A percentile compares a stretch with the other conserved stretches of the same genome.
Evolutionary conservation across 2,888 invertebrate species (phyloP).

Genomic region (Caenorhabditis plicata): DNA sequence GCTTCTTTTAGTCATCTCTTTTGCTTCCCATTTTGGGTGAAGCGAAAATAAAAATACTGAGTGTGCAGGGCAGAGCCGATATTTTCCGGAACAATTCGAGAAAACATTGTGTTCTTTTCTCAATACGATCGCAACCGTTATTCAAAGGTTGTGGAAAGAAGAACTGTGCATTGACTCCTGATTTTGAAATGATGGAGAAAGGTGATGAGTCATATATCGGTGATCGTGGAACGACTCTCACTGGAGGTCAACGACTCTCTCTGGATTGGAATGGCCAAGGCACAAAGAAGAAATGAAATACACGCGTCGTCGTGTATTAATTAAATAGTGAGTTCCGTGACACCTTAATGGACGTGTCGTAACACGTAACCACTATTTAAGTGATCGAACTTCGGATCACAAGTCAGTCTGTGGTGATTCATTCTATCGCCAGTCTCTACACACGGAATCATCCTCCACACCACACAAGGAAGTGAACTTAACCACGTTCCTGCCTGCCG

Average conservation of each 20-base stretch:
- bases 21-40: conserved; percentile 74
- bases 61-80: conserved; percentile 76
- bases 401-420: too few species aligned
- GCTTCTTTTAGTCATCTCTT: conserved; percentile 56
- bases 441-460: too few species aligned
- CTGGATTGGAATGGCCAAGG: too few species aligned
- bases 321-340: too few species aligned
- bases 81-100: conserved; percentile 77
- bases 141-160: conserved; percentile 26
- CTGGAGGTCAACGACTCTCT: conserved; percentile 67
- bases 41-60: conserved; percentile 73
- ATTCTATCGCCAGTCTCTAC: too few species aligned
- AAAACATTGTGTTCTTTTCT: conserved; percentile 88
- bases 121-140: conserved; percentile 69
- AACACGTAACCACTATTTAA: too few species aligned
- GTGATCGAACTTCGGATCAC: too few species aligned
- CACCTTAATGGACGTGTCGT: too few species aligned
- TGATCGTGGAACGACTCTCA: conserved; percentile 81
- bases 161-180: conserved; percentile 67
- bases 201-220: conserved; percentile 84
- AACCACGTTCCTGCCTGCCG: too few species aligned
- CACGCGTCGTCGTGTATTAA: too few species aligned
- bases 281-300: too few species aligned
- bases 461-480: too few species aligned
- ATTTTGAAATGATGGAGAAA: conserved; percentile 78